Evolutionary conservation across 2,797 vertebrate species (phyloP).

Genomic region (Agapornis canus): DNA sequence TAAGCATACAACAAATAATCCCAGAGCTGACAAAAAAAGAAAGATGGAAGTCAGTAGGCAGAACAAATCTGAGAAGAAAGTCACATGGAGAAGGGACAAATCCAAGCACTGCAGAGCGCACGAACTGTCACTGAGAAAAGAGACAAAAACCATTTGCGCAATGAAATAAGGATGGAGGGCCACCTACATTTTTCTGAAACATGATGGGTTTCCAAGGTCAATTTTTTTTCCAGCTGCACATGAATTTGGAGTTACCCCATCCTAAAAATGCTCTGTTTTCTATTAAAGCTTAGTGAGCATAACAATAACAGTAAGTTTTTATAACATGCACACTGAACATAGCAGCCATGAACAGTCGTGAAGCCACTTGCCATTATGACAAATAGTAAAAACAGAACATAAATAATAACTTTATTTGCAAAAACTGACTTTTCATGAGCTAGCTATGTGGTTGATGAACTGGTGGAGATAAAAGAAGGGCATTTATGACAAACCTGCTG

Average conservation of each 20-base stretch:
- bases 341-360: neutral
- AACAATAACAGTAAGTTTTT: neutral
- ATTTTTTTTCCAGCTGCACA: neutral
- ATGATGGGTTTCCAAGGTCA: neutral
- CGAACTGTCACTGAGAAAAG: neutral
- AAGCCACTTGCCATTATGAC: neutral
- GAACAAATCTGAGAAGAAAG: neutral
- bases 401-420: neutral
- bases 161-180: neutral
- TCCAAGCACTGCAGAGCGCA: neutral
- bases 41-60: neutral
- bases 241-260: neutral
- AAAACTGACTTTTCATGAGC: neutral
- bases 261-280: neutral
- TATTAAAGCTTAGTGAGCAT: neutral
- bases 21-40: neutral
- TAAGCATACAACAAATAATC: neutral
- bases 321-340: neutral
- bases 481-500: neutral
- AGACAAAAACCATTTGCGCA: neutral
- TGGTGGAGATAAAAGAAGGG: accelerated
- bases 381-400: neutral
- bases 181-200: neutral
- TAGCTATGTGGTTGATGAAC: neutral
- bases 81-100: accelerated